Evolutionary conservation across 2,888 invertebrate genomes (phyloP).

Genomic region (Philhelius pedissequus): DNA sequence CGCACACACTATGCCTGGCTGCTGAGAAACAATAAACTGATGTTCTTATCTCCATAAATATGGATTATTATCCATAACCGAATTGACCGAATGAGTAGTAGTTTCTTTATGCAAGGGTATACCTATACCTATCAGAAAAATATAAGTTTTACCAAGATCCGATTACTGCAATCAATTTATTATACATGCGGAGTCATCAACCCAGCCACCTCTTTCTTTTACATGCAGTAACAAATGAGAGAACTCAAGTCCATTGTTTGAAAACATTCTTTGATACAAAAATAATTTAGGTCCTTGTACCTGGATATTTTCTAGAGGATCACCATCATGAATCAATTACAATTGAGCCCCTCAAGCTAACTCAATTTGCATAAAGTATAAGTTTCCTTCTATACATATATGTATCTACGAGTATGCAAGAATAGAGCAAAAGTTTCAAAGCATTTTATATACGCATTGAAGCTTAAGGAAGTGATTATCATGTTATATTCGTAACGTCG

Average conservation of each 20-base stretch:
- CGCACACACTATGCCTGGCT: not conserved
- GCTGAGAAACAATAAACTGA: not conserved
- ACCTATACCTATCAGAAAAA: not conserved
- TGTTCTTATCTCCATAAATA: not conserved
- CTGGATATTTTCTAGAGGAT: slow-evolving; percentile 34
- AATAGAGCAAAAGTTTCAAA: not conserved
- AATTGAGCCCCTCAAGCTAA: slow-evolving; percentile 39
- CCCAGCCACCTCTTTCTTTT: not conserved
- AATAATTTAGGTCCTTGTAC: not conserved
- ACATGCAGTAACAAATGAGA: not conserved
- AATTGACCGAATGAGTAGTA: slow-evolving; percentile 7
- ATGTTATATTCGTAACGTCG: too few relatives aligned
- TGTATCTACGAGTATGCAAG: too few relatives aligned
- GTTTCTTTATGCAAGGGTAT: not conserved
- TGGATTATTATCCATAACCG: not conserved
- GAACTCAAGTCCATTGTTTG: not conserved
- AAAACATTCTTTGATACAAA: slow-evolving; percentile 2
- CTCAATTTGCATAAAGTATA: slow-evolving; percentile 57
- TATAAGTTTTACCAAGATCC: not conserved
- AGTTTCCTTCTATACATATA: not conserved
- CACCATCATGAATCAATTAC: slow-evolving; percentile 61
- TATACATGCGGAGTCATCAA: not conserved
- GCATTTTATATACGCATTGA: slow-evolving; percentile 22
- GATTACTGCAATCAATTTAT: slow-evolving; percentile 45
- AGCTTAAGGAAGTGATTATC: slow-evolving; percentile 53